Percentiles rank a stretch among this genome's conserved stretches.
Evolutionary conservation across 1,140 invertebrate species (phyloP).

Genomic region (Probaryconus sp.): DNA sequence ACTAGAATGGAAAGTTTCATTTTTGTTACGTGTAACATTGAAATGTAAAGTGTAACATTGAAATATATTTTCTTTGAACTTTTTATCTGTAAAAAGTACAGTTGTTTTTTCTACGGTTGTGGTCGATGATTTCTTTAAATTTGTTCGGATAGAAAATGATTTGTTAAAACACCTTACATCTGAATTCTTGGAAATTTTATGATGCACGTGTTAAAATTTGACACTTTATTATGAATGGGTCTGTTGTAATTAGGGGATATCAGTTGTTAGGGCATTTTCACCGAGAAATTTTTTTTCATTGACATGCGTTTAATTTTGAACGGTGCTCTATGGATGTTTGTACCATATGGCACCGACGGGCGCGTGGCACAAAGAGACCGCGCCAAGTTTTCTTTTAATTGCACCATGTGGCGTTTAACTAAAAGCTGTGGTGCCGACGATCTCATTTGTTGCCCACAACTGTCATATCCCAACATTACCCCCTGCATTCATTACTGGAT

Average conservation of each 20-base stretch:
- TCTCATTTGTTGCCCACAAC: constrained; percentile 69
- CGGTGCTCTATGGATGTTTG: constrained; percentile 14
- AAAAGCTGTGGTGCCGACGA: constrained; percentile 5
- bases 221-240: constrained; percentile 35
- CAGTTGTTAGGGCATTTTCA: constrained; percentile 14
- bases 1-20: too few species aligned
- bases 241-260: constrained; percentile 36
- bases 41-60: too few species aligned
- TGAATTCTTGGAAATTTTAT: constrained; percentile 9
- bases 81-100: too few species aligned
- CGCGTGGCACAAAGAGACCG: constrained; percentile 73
- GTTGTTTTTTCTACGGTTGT: too few species aligned
- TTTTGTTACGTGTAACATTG: too few species aligned
- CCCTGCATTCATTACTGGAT: constrained; percentile 6
- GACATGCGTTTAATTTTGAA: constrained; percentile 32
- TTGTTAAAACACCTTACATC: constrained; percentile 15
- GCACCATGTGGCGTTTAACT: constrained; percentile 70
- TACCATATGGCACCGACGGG: constrained; percentile 71
- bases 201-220: constrained; percentile 25
- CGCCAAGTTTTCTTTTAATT: constrained; percentile 71
- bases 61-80: too few species aligned
- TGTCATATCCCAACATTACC: constrained; percentile 53
- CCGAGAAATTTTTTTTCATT: constrained; percentile 13
- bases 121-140: too few species aligned
- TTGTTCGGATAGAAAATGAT: too few species aligned